phyloP scores from a whole-genome alignment of 2,113 vertebrate species.

The Dascyllus trimaculatus region DNA sequence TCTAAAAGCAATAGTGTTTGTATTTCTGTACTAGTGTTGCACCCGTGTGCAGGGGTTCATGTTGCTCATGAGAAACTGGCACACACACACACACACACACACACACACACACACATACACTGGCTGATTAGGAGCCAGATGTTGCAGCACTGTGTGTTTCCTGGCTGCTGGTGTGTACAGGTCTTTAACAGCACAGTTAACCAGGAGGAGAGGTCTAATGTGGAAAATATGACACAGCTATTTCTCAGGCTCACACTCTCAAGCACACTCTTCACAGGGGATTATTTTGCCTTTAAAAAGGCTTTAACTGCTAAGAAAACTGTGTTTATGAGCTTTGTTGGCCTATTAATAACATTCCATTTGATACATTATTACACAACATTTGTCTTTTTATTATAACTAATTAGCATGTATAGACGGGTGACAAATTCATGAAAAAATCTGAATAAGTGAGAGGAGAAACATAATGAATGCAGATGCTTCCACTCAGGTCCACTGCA shows the following conservation, averaged over 20 bases:
- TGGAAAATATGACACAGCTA: slow-evolving; percentile 68
- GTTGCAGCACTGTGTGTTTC: slow-evolving; percentile 39
- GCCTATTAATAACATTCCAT: background rate
- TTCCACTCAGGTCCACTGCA: too few relatives aligned
- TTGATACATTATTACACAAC: too few relatives aligned
- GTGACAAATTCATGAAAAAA: too few relatives aligned
- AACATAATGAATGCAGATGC: too few relatives aligned
- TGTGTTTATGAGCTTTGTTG: background rate
- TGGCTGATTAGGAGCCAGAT: slow-evolving; percentile 40
- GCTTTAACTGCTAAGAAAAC: background rate
- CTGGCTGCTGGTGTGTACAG: slow-evolving; percentile 48
- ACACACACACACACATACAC: slow-evolving; percentile 24
- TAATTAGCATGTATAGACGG: too few relatives aligned
- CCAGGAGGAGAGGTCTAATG: slow-evolving; percentile 52
- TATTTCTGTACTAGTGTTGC: background rate
- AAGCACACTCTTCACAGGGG: slow-evolving; percentile 16
- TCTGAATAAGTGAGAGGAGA: too few relatives aligned
- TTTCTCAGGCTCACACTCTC: slow-evolving; percentile 27
- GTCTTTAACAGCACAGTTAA: slow-evolving; percentile 62
- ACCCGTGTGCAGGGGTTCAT: background rate
- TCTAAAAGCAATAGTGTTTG: background rate
- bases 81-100: too few relatives aligned
- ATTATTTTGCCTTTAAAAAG: background rate
- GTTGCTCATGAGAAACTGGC: slow-evolving; percentile 7
- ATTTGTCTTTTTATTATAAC: too few relatives aligned